These are phyloP conservation scores for Amblyjoppa fuscipennis DNA, from an alignment of 2,888 invertebrate species.

Conservation along the genomic window DNA sequence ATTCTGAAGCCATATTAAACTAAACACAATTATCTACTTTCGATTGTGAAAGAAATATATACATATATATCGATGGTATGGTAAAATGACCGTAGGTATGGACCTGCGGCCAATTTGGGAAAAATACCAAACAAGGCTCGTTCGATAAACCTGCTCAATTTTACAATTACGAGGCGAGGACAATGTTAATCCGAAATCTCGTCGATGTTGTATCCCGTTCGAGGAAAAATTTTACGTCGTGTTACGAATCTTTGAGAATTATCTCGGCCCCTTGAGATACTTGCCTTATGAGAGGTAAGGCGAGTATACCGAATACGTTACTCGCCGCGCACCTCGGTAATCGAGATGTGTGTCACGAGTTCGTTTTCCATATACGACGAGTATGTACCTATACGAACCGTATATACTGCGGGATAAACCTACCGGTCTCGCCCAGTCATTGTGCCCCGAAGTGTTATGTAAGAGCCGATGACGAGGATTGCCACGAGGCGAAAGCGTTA, in stretches of 20 bases:
- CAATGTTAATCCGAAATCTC: neutral
- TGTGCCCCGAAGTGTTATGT: constrained; percentile 37
- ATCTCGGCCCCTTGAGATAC: constrained; percentile 2
- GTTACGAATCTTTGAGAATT: constrained; percentile 11
- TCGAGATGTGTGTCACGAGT: constrained; percentile 82
- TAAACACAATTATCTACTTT: neutral
- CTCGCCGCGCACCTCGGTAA: constrained; percentile 65
- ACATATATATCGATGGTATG: neutral
- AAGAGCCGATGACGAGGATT: constrained; percentile 25
- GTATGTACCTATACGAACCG: constrained; percentile 59
- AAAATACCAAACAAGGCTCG: neutral
- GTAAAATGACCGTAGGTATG: neutral
- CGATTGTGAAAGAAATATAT: neutral
- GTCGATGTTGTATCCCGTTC: neutral
- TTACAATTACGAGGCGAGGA: neutral
- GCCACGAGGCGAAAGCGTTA: neutral
- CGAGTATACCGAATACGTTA: constrained; percentile 23
- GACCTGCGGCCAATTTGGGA: neutral
- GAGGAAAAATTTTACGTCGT: neutral
- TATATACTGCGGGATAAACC: constrained; percentile 25
- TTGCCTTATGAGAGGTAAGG: constrained; percentile 30
- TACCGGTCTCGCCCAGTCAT: constrained; percentile 46
- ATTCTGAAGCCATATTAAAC: neutral
- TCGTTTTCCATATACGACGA: constrained; percentile 79
- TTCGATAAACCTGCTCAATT: neutral